Conservation (phyloP, 2,797 vertebrate species). For the Coluber constrictor region DNA sequence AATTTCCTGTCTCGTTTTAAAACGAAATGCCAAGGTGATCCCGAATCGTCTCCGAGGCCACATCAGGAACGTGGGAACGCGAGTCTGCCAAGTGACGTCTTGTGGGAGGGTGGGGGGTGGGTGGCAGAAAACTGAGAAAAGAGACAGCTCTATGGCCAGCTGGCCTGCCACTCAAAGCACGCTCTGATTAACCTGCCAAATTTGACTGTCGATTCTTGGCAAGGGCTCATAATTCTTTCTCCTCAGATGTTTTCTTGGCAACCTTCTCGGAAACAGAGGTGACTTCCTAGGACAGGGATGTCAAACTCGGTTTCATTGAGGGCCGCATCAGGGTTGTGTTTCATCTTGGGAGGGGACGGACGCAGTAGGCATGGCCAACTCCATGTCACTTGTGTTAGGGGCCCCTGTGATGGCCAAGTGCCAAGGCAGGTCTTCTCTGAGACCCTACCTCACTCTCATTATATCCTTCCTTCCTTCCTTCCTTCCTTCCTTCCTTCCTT, state of each 20-base stretch:
- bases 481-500: too few relatives aligned
- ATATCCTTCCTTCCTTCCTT: too few relatives aligned
- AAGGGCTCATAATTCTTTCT: not conserved
- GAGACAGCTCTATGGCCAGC: not conserved
- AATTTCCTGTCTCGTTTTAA: not conserved
- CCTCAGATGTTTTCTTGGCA: not conserved
- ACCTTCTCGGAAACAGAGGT: not conserved
- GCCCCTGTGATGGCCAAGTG: too few relatives aligned
- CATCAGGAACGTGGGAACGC: slow-evolving; percentile 2
- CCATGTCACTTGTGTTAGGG: too few relatives aligned
- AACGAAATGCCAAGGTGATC: not conserved
- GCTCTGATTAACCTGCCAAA: slow-evolving; percentile 6
- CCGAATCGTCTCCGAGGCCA: not conserved
- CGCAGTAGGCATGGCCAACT: too few relatives aligned
- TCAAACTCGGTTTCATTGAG: too few relatives aligned
- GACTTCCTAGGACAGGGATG: too few relatives aligned
- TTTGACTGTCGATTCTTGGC: not conserved
- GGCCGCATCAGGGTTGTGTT: too few relatives aligned
- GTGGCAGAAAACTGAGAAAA: not conserved
- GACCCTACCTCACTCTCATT: too few relatives aligned
- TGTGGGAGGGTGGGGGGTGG: not conserved
- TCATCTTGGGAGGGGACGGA: too few relatives aligned
- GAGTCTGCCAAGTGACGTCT: not conserved
- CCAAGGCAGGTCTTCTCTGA: too few relatives aligned
- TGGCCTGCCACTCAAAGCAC: not conserved